Conservation (phyloP, 2,888 invertebrate genomes). For the Chloroclystis v-ata region DNA sequence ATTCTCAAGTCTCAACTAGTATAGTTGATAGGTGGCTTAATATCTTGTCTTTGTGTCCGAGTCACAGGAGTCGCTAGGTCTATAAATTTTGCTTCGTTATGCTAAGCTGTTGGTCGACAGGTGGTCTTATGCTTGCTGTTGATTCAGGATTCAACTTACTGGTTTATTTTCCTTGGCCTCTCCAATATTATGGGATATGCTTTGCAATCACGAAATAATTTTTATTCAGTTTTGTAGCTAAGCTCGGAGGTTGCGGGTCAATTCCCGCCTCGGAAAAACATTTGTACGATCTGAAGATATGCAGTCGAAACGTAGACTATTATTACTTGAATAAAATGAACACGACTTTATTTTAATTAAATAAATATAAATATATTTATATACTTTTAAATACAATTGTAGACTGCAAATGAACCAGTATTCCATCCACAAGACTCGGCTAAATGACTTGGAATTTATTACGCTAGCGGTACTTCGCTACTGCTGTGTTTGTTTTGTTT, state of each 20-base stretch:
- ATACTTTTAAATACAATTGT: too few species aligned
- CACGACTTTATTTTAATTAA: too few species aligned
- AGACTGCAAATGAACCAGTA: constrained; percentile 18
- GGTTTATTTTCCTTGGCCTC: too few species aligned
- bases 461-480: constrained; percentile 7
- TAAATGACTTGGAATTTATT: constrained; percentile 22
- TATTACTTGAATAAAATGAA: too few species aligned
- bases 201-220: too few species aligned
- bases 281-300: too few species aligned
- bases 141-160: constrained; percentile 17
- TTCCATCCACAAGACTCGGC: constrained; percentile 17
- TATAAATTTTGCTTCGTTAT: constrained; percentile 71
- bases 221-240: too few species aligned
- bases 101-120: constrained; percentile 56
- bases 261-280: too few species aligned
- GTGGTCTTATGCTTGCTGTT: constrained; percentile 41
- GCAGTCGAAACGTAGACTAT: too few species aligned
- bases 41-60: not conserved
- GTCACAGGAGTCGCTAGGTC: constrained; percentile 21
- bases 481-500: not conserved
- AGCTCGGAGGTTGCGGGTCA: too few species aligned
- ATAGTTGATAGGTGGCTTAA: not conserved
- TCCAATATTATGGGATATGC: too few species aligned
- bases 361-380: too few species aligned
- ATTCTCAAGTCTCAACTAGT: not conserved